Percentiles rank a stretch among this genome's conserved stretches.
Conservation (phyloP, 2,113 vertebrate genomes). For the Leptobrachium leishanense region DNA sequence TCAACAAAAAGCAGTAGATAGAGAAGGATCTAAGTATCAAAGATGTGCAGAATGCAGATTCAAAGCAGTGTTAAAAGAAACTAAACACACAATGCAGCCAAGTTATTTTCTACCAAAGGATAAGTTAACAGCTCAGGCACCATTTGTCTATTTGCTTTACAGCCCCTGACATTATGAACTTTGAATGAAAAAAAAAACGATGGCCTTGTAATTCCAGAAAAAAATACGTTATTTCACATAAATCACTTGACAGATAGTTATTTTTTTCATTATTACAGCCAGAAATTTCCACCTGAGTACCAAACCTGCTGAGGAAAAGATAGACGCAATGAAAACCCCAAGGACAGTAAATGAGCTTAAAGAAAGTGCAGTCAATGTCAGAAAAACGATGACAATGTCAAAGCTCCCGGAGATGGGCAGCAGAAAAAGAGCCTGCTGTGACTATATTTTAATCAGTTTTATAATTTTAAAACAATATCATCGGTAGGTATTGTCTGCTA, state of each 20-base stretch:
- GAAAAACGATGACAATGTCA: not conserved
- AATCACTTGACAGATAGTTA: slow-evolving; percentile 18
- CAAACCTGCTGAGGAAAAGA: not conserved
- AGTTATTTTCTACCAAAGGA: too few species aligned
- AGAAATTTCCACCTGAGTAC: slow-evolving; percentile 16
- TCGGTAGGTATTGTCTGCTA: not conserved
- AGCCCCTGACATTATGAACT: not conserved
- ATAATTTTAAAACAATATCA: slow-evolving; percentile 16
- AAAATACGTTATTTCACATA: slow-evolving; percentile 8
- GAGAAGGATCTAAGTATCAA: too few species aligned
- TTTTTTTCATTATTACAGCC: slow-evolving; percentile 26
- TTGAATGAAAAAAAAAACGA: not conserved
- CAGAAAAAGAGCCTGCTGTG: too few species aligned
- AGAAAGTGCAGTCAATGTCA: slow-evolving; percentile 18
- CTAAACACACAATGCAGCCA: too few species aligned
- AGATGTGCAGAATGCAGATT: too few species aligned
- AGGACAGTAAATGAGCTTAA: slow-evolving; percentile 3
- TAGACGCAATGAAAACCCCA: not conserved
- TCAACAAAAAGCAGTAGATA: too few species aligned
- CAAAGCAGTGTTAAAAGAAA: too few species aligned
- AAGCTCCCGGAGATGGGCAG: too few species aligned
- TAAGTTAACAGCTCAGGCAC: not conserved
- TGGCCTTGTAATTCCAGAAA: not conserved
- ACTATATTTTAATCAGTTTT: too few species aligned
- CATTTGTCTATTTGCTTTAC: slow-evolving; percentile 3